Evolutionary conservation across 2,113 vertebrate genomes (phyloP), one percentile per base, ranked within the genome.

Genomic region (Catharus bicknelli): DNA sequence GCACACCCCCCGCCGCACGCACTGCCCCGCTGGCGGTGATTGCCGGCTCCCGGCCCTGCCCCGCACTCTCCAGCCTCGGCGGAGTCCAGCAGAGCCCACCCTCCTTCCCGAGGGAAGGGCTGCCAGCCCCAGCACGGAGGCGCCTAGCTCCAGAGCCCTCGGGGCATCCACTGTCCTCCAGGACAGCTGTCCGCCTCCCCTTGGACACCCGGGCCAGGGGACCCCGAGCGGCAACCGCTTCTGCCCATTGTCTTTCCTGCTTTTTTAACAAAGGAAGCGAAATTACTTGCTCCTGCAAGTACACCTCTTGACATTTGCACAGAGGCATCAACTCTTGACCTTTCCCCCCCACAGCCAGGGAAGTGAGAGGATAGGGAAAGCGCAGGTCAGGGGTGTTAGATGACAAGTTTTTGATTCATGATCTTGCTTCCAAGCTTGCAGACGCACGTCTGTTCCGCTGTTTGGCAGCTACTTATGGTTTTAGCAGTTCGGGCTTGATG

Each of bases 401-500:
- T 54, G 42, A 62, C 50, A 42, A 42, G 67, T 6, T 57, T 88
- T 30, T 42, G 62, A 42, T 29, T 1, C 0, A 3, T 3, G 63
- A 61, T 50, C 58, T 13, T 29, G 13, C 54, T 90, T 64, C 63
- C 58, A 36, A 38, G 64, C 34, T 64, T 53, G 15, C 72, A n/a
- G 1, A 29, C 2, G 0, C 21, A 11, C 50, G 25, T 86, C 75
- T 73, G 45, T 38, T 64, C 12, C 0, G 2, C 40, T 21, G 5
- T 48, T 64, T 48, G 72, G 62, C 75, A 72, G 32, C 50, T 61
- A 8, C 50, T 43, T 32, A 5, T 0, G 2, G 10, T 68, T 68
- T 36, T 53, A 69, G 54, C 54, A 42, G 15, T 48, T 82, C 32
- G 66, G 50, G 54, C 45, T 59, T 63, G 45, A 51, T 74, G 63